Conservation (phyloP, 2,113 vertebrate genomes). For the Serinus canaria region DNA sequence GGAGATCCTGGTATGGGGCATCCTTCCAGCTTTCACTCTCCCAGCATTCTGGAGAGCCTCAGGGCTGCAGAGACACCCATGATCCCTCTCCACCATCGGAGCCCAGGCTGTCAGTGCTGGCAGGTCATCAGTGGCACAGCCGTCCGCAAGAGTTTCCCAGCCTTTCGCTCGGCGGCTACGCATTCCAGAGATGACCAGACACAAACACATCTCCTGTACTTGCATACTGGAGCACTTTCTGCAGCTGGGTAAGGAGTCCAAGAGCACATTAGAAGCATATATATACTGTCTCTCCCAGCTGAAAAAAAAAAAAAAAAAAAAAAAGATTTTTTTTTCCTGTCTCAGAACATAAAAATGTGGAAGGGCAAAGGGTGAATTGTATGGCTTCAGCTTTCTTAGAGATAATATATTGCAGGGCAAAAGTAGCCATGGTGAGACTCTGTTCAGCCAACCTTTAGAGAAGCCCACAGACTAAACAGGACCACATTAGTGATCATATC, state of each 20-base stretch:
- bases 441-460: neutral
- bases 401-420: neutral
- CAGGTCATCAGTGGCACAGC: neutral
- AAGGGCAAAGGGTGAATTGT: neutral
- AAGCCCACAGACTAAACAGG: neutral
- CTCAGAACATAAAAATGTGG: constrained; percentile 11
- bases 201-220: constrained; percentile 31
- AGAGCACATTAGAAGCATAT: neutral
- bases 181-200: constrained; percentile 56
- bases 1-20: neutral
- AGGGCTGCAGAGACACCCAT: fast-evolving
- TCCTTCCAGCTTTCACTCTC: neutral
- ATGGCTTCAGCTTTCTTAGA: neutral
- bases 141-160: neutral
- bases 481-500: neutral
- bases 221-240: neutral
- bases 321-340: neutral
- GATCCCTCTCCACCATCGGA: neutral
- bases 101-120: neutral
- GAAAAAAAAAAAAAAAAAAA: neutral
- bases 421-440: neutral
- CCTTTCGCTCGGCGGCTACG: neutral
- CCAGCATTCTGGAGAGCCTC: neutral
- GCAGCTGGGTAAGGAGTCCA: neutral
- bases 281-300: neutral